A percentile compares a stretch with the other conserved stretches of the same genome.
These are phyloP conservation scores for Panagrolaimus sp. DNA, from an alignment of 1,140 invertebrate genomes.

Conservation along the genomic window DNA sequence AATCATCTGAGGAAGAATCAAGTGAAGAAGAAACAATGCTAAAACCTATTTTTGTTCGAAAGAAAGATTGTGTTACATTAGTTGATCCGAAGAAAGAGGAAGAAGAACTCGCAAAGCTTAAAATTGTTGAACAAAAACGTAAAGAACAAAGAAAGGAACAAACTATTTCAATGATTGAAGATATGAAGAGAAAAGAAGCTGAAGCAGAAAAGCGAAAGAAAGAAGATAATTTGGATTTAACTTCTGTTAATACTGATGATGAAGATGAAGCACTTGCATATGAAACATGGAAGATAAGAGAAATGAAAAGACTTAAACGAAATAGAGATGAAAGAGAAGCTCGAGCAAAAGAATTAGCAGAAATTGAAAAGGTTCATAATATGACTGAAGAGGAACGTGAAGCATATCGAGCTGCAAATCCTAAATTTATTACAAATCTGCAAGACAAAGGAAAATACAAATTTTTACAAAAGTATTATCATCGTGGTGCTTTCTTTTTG, in stretches of 20 bases:
- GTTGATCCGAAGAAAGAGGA: slow-evolving; percentile 85
- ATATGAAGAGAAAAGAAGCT: slow-evolving; percentile 66
- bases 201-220: slow-evolving; percentile 66
- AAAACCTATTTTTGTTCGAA: slow-evolving; percentile 78
- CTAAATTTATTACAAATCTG: slow-evolving; percentile 86
- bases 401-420: slow-evolving; percentile 81
- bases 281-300: slow-evolving; percentile 92
- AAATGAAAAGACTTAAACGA: slow-evolving; percentile 87
- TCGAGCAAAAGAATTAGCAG: slow-evolving; percentile 71
- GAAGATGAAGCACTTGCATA: slow-evolving; percentile 91
- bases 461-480: slow-evolving; percentile 98
- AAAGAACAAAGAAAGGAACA: slow-evolving; percentile 75
- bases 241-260: slow-evolving; percentile 88
- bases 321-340: slow-evolving; percentile 86
- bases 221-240: slow-evolving; percentile 62
- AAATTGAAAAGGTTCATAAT: slow-evolving; percentile 81
- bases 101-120: slow-evolving; percentile 63
- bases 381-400: slow-evolving; percentile 93
- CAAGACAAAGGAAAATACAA: slow-evolving; percentile 91
- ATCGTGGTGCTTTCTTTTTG: slow-evolving; percentile 95
- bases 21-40: slow-evolving; percentile 76
- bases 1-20: slow-evolving; percentile 67
- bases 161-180: slow-evolving; percentile 76
- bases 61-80: slow-evolving; percentile 82
- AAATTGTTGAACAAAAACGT: slow-evolving; percentile 70